Percentiles rank a stretch among this genome's conserved stretches.
Conservation (phyloP, 1,140 invertebrate species). For the Manduca sexta region DNA sequence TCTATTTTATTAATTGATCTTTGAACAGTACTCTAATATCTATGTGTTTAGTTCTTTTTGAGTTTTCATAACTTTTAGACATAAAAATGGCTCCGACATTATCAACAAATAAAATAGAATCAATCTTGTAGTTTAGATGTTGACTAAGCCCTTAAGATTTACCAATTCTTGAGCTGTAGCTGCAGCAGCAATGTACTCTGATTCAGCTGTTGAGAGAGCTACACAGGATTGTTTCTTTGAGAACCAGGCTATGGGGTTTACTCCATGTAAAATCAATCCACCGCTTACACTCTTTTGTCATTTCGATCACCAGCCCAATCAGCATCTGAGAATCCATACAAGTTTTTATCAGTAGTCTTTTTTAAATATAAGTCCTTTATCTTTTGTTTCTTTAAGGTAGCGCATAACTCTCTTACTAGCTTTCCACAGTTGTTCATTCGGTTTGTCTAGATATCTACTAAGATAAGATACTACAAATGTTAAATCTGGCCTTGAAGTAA, state of each 20-base stretch:
- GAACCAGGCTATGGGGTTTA: conserved; percentile 10
- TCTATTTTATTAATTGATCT: too few relatives aligned
- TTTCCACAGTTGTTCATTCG: conserved; percentile 20
- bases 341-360: not conserved
- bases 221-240: conserved; percentile 15
- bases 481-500: conserved; percentile 24
- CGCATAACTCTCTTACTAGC: conserved; percentile 20
- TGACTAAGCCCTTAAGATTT: conserved; percentile 24
- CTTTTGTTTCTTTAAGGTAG: conserved; percentile 28
- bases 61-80: too few relatives aligned
- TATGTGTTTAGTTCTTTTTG: too few relatives aligned
- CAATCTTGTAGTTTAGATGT: too few relatives aligned
- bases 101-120: too few relatives aligned
- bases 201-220: conserved; percentile 45
- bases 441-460: conserved; percentile 26
- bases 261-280: conserved; percentile 16
- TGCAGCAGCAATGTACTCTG: conserved; percentile 49
- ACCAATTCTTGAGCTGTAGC: conserved; percentile 28
- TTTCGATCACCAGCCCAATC: conserved; percentile 11
- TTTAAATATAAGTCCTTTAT: not conserved
- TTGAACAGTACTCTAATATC: too few relatives aligned
- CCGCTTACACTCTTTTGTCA: conserved; percentile 14
- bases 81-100: too few relatives aligned
- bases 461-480: conserved; percentile 25
- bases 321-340: conserved; percentile 7